phyloP scores from a whole-genome alignment of 2,888 invertebrate species.

The Oligia fasciuncula region DNA sequence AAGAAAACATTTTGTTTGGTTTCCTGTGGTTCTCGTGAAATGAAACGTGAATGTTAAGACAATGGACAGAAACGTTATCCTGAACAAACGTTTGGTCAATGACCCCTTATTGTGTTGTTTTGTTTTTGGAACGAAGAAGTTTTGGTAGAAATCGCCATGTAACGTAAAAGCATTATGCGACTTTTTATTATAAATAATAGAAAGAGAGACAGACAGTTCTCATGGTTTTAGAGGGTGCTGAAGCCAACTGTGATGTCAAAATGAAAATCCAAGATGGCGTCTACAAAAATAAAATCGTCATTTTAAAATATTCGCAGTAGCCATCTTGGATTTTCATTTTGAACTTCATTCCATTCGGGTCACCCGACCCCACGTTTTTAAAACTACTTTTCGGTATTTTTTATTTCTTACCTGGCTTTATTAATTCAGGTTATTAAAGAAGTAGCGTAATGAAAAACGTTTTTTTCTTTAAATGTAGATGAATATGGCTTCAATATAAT shows the following conservation, averaged over 20 bases:
- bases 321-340: too few species aligned
- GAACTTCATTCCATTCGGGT: too few species aligned
- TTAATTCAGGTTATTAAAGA: background rate
- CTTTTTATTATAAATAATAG: too few species aligned
- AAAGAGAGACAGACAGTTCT: too few species aligned
- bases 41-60: background rate
- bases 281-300: too few species aligned
- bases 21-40: background rate
- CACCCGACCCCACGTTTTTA: too few species aligned
- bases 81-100: background rate
- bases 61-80: background rate
- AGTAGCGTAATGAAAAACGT: background rate
- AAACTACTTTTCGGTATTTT: background rate
- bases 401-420: background rate
- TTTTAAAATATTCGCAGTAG: too few species aligned
- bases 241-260: background rate
- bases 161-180: too few species aligned
- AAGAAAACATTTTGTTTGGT: background rate
- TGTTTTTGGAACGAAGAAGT: background rate
- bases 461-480: too few species aligned
- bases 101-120: background rate
- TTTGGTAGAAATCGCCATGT: too few species aligned
- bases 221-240: background rate
- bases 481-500: background rate
- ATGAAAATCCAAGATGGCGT: background rate